phyloP scores from a whole-genome alignment of 2,888 invertebrate genomes.

The Eretmocerus hayati region DNA sequence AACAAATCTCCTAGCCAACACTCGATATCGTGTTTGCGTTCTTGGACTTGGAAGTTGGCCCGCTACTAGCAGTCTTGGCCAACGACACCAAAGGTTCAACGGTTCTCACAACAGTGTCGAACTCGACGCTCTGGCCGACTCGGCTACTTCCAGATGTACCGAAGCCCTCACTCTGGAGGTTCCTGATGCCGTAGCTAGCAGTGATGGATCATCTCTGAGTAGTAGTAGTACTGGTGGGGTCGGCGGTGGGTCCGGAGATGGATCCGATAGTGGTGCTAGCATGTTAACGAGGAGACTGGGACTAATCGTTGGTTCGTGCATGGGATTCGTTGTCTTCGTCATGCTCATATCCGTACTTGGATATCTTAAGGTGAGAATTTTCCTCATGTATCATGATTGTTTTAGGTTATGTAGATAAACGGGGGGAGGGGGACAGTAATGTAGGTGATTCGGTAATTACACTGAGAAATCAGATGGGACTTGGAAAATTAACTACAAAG shows the following conservation, averaged over 20 bases:
- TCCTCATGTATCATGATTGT: too few species aligned
- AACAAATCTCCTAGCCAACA: constrained; percentile 68
- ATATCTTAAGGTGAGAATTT: constrained; percentile 77
- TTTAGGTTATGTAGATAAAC: too few species aligned
- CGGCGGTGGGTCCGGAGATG: not conserved
- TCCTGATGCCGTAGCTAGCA: constrained; percentile 50
- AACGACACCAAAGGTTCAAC: not conserved
- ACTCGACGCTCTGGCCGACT: constrained; percentile 54
- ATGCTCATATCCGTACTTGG: constrained; percentile 75
- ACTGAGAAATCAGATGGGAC: too few species aligned
- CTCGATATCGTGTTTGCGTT: constrained; percentile 80
- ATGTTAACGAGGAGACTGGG: constrained; percentile 76
- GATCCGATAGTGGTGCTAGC: not conserved
- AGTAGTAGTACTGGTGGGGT: not conserved
- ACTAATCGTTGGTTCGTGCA: constrained; percentile 77
- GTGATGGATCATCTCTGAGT: constrained; percentile 47
- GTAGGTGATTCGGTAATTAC: too few species aligned
- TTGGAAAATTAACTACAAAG: too few species aligned
- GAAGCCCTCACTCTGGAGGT: constrained; percentile 69
- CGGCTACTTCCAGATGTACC: constrained; percentile 68
- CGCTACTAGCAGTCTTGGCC: constrained; percentile 27
- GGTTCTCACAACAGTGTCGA: constrained; percentile 44
- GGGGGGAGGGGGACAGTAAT: too few species aligned
- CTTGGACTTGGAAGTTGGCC: constrained; percentile 76
- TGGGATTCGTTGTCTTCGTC: constrained; percentile 80